phyloP scores from a whole-genome alignment of 1,140 invertebrate species.

The Tenebrio molitor region DNA sequence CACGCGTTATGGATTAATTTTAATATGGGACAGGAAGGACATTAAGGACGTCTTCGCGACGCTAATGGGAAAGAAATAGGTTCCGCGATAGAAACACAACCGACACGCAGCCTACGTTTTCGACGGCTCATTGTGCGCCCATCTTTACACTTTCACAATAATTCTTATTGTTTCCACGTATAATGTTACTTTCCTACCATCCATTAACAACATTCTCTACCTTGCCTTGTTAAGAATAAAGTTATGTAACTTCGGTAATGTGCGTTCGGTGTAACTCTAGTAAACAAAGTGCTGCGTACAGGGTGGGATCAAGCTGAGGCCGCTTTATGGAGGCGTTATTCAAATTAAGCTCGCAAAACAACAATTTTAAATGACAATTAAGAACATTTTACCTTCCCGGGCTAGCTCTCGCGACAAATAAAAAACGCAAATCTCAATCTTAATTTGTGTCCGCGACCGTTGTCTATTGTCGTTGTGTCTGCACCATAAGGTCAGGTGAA shows the following conservation, averaged over 20 bases:
- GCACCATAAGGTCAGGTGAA: conserved; percentile 15
- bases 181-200: conserved; percentile 19
- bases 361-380: conserved; percentile 5
- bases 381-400: neutral
- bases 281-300: neutral
- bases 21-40: conserved; percentile 3
- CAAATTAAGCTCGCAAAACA: conserved; percentile 4
- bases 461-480: too few relatives aligned
- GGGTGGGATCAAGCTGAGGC: conserved; percentile 1
- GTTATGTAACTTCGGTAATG: conserved; percentile 24
- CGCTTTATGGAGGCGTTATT: conserved; percentile 13
- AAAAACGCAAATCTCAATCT: conserved; percentile 8
- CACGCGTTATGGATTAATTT: conserved; percentile 22
- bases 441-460: too few relatives aligned
- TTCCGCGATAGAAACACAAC: too few relatives aligned
- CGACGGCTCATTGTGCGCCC: conserved; percentile 25
- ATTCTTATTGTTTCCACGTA: conserved; percentile 17
- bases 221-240: conserved; percentile 34
- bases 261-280: conserved; percentile 20
- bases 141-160: conserved; percentile 38
- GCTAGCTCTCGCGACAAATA: neutral
- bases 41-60: neutral
- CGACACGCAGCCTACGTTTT: conserved; percentile 6
- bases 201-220: conserved; percentile 34
- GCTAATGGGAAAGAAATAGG: neutral